These are phyloP conservation scores for Buceros bicornis DNA, from an alignment of 2,797 vertebrate species.

Conservation along the genomic window DNA sequence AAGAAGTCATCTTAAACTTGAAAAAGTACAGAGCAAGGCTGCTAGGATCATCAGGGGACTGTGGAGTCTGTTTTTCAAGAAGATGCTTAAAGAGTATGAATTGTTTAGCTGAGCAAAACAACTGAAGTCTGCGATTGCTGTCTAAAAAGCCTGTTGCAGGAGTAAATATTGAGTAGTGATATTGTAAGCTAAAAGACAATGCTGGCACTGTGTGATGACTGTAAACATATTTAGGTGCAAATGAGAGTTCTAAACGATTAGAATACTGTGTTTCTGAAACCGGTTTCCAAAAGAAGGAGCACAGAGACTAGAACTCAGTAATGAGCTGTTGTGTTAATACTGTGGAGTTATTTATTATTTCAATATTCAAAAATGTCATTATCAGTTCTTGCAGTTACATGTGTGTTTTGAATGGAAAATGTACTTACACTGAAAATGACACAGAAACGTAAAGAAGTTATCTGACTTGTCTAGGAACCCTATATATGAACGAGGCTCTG, in stretches of 20 bases:
- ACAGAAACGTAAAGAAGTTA: neutral
- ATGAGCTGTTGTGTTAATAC: neutral
- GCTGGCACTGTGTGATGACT: constrained; percentile 3
- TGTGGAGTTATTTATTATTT: neutral
- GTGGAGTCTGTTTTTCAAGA: neutral
- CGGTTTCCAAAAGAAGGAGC: neutral
- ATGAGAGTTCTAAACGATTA: neutral
- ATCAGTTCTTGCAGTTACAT: neutral
- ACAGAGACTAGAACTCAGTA: neutral
- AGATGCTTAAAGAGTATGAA: neutral
- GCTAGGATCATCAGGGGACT: neutral
- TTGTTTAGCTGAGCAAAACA: neutral
- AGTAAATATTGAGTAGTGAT: constrained; percentile 37
- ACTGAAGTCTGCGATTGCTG: neutral
- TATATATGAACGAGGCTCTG: neutral
- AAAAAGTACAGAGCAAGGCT: neutral
- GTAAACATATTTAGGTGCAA: constrained; percentile 1
- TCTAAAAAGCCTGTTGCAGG: neutral
- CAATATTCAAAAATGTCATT: neutral
- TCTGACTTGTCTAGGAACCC: neutral
- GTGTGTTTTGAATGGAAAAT: neutral
- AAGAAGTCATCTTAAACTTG: neutral
- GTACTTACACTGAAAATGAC: neutral
- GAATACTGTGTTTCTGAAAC: neutral
- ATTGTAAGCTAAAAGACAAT: constrained; percentile 32